Conservation (phyloP, 2,888 invertebrate species). For the Ophonus ardosiacus region DNA sequence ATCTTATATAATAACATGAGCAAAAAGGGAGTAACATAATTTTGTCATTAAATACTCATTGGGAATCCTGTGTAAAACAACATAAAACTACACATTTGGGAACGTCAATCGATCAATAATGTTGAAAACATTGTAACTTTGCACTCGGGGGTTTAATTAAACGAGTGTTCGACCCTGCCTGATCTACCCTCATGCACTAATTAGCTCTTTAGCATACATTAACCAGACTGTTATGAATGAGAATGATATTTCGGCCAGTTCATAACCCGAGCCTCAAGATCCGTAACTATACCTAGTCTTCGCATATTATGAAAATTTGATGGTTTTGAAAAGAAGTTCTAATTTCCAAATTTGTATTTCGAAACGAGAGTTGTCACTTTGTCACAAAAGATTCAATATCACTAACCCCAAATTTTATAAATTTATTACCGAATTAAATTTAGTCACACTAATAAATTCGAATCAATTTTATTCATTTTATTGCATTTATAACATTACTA, state of each 20-base stretch:
- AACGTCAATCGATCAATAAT: conserved; percentile 25
- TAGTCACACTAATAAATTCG: too few relatives aligned
- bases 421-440: too few relatives aligned
- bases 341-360: too few relatives aligned
- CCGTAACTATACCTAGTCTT: too few relatives aligned
- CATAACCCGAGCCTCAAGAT: background rate
- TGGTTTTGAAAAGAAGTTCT: too few relatives aligned
- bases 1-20: background rate
- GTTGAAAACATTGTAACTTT: conserved; percentile 16
- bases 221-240: background rate
- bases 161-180: conserved; percentile 2
- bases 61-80: conserved; percentile 3
- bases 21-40: background rate
- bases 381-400: too few relatives aligned
- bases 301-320: too few relatives aligned
- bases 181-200: background rate
- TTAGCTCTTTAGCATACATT: conserved; percentile 1
- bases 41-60: background rate
- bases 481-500: too few relatives aligned
- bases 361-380: too few relatives aligned
- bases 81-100: background rate
- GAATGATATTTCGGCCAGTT: background rate
- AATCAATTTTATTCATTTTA: too few relatives aligned
- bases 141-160: conserved; percentile 22
- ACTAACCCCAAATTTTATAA: too few relatives aligned